Base-by-base conservation (phyloP, 2,797 vertebrate genomes). In the Eospalax fontanierii region DNA sequence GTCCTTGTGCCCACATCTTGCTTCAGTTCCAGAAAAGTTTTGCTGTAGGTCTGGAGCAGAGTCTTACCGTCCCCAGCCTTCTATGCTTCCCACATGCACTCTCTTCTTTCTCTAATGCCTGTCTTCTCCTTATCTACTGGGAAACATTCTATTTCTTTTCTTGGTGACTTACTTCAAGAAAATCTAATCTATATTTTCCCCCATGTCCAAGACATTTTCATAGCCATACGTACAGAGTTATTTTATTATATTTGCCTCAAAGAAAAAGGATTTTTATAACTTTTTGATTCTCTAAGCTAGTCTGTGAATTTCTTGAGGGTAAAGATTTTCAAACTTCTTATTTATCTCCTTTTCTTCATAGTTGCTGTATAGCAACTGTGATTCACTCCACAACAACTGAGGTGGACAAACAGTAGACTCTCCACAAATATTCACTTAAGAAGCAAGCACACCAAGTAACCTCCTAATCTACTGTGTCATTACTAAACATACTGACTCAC, bases 401-500 rank as follows among this genome's bases (percentile, higher is more conserved):
- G 24, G 83, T 73, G 18, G 54, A 33, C 5, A 76, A 43, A 59
- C 2, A 65, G 12, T 54, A 83, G 43, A 40, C 12, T 91, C 19
- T 92, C 43, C 70, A 71, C 50, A 78, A 91, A 79, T 75, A 80
- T 6, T 93, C 40, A 90, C 2, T 35, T 82, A 87, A 66, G 24
- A 61, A 89, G 74, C 65, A 61, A 89, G 74, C 65, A 50, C 76
- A 95, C 63, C 46, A 87, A 93, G 78, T 54, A 82, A 89, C 18
- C 21, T 78, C 84, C 80, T 50, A 78, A 89, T 66, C 26, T 84
- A 73, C 33, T 74, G 80, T 88, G 89, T 95, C 94, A 96, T 94
- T 94, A 94, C 89, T 63, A 96, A 89, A 95, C 50, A 85, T 19
- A 94, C 59, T 89, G 83, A 96, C 89, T 96, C 95, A 95, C 65